These are phyloP conservation scores for Aphis craccivora DNA, from an alignment of 1,140 invertebrate genomes.

Conservation along the genomic window DNA sequence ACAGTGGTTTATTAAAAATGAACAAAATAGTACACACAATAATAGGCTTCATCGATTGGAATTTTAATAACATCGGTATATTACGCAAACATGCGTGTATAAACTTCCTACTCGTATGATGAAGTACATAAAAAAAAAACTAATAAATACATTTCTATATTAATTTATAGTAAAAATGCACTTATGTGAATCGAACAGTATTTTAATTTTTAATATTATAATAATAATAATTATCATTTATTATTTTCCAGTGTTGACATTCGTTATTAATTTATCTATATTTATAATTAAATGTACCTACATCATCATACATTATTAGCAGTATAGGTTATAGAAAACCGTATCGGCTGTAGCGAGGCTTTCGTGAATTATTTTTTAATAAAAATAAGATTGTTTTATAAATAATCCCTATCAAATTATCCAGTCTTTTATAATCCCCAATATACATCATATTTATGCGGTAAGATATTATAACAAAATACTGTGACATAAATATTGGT, in stretches of 20 bases:
- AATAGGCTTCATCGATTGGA: not conserved
- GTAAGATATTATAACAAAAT: too few relatives aligned
- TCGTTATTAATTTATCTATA: not conserved
- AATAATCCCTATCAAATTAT: too few relatives aligned
- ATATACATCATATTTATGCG: too few relatives aligned
- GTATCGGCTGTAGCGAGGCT: too few relatives aligned
- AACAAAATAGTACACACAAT: slow-evolving; percentile 5
- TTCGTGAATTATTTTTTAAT: too few relatives aligned
- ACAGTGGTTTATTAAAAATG: not conserved
- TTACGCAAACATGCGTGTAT: not conserved
- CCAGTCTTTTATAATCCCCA: too few relatives aligned
- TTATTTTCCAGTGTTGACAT: not conserved
- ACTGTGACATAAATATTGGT: too few relatives aligned
- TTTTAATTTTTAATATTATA: not conserved
- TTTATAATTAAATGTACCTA: not conserved
- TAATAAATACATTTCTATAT: not conserved
- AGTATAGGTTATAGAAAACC: too few relatives aligned
- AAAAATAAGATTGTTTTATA: too few relatives aligned
- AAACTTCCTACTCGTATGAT: not conserved
- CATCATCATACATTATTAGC: too few relatives aligned
- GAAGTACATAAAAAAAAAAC: not conserved
- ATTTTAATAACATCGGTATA: not conserved
- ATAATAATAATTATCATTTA: not conserved
- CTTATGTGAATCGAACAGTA: not conserved
- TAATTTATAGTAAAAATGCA: not conserved